phyloP scores from a whole-genome alignment of 2,797 vertebrate genomes.

The Phaenicophaeus curvirostris region DNA sequence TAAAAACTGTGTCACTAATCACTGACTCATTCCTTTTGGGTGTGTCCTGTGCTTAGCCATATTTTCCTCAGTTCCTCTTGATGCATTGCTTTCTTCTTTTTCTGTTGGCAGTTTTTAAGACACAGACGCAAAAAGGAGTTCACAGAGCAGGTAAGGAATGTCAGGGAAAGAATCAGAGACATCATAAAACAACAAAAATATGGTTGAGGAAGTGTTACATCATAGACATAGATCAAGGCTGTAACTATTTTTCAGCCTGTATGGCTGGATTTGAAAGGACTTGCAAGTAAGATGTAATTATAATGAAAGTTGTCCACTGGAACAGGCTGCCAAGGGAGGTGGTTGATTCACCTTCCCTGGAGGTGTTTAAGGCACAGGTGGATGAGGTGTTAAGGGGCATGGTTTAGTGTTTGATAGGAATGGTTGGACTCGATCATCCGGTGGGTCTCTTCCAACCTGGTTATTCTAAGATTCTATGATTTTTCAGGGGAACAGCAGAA shows the following conservation, averaged over 20 bases:
- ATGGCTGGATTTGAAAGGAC: background rate
- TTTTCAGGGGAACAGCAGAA: background rate
- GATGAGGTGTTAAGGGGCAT: too few relatives aligned
- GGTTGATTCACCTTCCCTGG: too few relatives aligned
- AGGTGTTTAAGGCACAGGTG: too few relatives aligned
- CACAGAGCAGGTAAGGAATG: background rate
- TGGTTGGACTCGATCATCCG: too few relatives aligned
- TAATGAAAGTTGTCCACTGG: background rate
- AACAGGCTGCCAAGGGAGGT: too few relatives aligned
- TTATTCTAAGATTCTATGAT: too few relatives aligned
- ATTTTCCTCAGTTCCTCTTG: background rate
- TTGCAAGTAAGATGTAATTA: background rate
- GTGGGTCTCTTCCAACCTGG: too few relatives aligned
- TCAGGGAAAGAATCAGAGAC: background rate
- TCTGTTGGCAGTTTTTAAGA: background rate
- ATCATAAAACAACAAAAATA: background rate
- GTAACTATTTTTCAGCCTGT: background rate
- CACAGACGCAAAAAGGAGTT: background rate
- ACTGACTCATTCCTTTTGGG: background rate
- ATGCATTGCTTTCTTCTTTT: background rate
- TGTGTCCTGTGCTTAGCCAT: background rate
- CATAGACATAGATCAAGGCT: background rate
- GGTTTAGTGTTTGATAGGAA: too few relatives aligned
- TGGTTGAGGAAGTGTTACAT: background rate
- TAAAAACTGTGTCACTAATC: background rate